Evolutionary conservation across 2,888 invertebrate species (phyloP), one percentile per base, ranked within the genome.

Genomic region (Drosophila borborema): DNA sequence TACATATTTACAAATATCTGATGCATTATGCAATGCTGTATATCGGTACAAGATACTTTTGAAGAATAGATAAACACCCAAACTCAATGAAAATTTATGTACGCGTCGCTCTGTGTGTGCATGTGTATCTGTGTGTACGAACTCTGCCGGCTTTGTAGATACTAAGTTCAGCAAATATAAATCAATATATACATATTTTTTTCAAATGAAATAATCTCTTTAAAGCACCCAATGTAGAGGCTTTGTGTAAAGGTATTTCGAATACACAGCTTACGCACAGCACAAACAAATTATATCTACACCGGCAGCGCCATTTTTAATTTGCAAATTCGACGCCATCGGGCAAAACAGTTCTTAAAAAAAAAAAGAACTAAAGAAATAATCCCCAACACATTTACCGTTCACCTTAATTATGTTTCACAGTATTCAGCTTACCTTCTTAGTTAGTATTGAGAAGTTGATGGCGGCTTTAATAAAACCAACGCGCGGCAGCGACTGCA

Each of bases 281-380:
- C 56, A 68, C 31, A 58, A 14, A 62, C 31, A 54, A 66, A 62
- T 66, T 62, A 59, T 84, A 70, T 89, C 74, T 89, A 84, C 59
- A 83, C 65, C 54, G 61, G 77, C 68, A 86, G 53, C 85, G 85
- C 85, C 85, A 86, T 86, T 89, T 85, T 86, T 86, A 87, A 89
- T 86, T 86, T 86, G 85, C 82, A 61, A 74, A 77, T 38, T 40
- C 40, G 80, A 77, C 66, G 80, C 80, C 74, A 66, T 53, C 60
- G 74, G 72, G 31, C 23, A 49, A 2, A 73, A 58, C 12, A 16
- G 14, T 34, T 59, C 3, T 16, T 14, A 10, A 23, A n/a, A 9
- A 45, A 58, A 36, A 10, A 20, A 16, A 20, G 0, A 38, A 16
- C 43, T 20, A 2, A 3, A 23, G 45, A 12, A 16, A 23, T 31